phyloP scores from a whole-genome alignment of 1,140 invertebrate species.

The Cotesia chilonis region DNA sequence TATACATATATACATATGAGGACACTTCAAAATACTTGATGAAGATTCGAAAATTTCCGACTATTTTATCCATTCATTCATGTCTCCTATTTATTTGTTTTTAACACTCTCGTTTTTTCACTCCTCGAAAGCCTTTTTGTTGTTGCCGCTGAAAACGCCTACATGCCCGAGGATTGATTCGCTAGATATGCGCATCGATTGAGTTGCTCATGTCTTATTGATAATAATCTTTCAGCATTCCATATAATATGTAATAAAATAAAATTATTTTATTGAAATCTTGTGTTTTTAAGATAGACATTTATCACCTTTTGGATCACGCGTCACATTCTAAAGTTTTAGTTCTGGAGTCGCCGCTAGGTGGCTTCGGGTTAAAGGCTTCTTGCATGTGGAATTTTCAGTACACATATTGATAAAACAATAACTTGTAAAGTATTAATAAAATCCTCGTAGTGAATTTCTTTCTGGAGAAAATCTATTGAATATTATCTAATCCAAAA shows the following conservation, averaged over 20 bases:
- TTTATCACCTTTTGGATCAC: background rate
- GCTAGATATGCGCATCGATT: constrained; percentile 42
- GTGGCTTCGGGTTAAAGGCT: too few relatives aligned
- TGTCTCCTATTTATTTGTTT: too few relatives aligned
- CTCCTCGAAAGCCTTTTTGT: background rate
- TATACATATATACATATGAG: constrained; percentile 4
- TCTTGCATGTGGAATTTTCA: too few relatives aligned
- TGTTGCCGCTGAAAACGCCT: background rate
- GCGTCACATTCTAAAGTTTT: too few relatives aligned
- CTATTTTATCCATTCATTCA: background rate
- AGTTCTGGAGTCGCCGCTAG: too few relatives aligned
- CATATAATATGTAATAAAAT: background rate
- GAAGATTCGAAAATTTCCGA: background rate
- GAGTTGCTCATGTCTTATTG: constrained; percentile 39
- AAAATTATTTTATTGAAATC: background rate
- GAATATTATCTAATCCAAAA: too few relatives aligned
- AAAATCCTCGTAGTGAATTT: too few relatives aligned
- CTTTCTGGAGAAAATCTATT: too few relatives aligned
- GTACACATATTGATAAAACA: too few relatives aligned
- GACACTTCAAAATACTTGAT: background rate
- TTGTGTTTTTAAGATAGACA: too few relatives aligned
- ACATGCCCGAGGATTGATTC: constrained; percentile 39
- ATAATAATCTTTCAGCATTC: constrained; percentile 26
- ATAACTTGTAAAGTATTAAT: too few relatives aligned
- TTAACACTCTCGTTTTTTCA: background rate